Conservation (phyloP, 2,797 vertebrate genomes). For the Onychomys torridus region DNA sequence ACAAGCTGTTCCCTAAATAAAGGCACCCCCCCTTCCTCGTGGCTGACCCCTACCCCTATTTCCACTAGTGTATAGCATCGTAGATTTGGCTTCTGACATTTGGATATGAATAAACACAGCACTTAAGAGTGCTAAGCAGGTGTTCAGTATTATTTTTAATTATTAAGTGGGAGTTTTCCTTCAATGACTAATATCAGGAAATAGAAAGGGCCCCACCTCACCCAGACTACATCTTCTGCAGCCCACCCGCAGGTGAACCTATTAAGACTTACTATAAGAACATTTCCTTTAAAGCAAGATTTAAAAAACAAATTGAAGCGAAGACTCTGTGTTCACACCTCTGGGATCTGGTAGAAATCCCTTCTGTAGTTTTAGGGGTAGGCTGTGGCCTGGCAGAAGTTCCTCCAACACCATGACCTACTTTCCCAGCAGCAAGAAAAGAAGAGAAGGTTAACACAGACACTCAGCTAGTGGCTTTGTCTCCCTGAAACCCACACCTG, state of each 20-base stretch:
- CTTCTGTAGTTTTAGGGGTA: neutral
- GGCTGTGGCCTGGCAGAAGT: neutral
- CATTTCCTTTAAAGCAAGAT: slow-evolving; percentile 43
- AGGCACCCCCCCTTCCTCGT: neutral
- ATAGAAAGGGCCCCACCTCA: slow-evolving; percentile 56
- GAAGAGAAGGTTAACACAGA: neutral
- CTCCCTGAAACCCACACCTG: slow-evolving; percentile 26
- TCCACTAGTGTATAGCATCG: neutral
- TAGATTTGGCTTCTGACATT: neutral
- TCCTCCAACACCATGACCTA: neutral
- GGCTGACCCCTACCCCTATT: too few species aligned
- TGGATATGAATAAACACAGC: slow-evolving; percentile 6
- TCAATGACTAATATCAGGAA: slow-evolving; percentile 68
- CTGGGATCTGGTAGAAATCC: slow-evolving; percentile 38
- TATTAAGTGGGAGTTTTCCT: slow-evolving; percentile 73
- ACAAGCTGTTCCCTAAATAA: neutral
- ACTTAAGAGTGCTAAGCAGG: slow-evolving; percentile 40
- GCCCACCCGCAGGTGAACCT: slow-evolving; percentile 37
- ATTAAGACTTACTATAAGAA: slow-evolving; percentile 37
- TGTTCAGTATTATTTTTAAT: slow-evolving; percentile 78
- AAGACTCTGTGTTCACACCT: neutral
- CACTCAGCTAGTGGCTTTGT: neutral
- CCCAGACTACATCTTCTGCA: neutral
- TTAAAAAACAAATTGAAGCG: neutral
- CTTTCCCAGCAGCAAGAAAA: slow-evolving; percentile 50